phyloP scores from a whole-genome alignment of 2,113 vertebrate species.

The Xenotilapia caudafasciata region DNA sequence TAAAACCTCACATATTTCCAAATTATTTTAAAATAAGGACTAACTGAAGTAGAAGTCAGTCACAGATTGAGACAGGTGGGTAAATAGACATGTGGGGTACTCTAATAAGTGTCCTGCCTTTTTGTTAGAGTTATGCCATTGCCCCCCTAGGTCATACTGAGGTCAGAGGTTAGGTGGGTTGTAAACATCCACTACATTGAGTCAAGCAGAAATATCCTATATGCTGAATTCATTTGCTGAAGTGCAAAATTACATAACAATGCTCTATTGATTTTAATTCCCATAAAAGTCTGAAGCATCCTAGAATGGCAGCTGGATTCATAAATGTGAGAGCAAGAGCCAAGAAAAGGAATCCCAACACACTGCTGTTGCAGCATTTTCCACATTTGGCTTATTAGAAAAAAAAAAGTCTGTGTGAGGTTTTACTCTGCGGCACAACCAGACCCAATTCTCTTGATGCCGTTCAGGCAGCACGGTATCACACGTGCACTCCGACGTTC shows the following conservation, averaged over 20 bases:
- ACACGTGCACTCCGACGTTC: constrained; percentile 37
- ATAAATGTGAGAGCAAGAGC: constrained; percentile 19
- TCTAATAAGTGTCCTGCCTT: background rate
- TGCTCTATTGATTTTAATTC: constrained; percentile 12
- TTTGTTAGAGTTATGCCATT: background rate
- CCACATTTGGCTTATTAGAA: constrained; percentile 48
- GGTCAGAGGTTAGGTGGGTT: constrained; percentile 27
- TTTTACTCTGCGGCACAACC: constrained; percentile 47
- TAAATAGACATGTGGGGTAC: background rate
- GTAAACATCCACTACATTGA: constrained; percentile 30
- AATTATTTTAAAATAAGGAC: background rate
- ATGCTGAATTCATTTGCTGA: background rate
- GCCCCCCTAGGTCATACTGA: constrained; percentile 16
- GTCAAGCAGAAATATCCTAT: background rate
- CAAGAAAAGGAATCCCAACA: constrained; percentile 35
- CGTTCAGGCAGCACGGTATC: constrained; percentile 44
- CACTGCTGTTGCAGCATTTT: constrained; percentile 11
- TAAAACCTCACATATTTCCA: background rate
- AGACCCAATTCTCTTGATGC: constrained; percentile 62
- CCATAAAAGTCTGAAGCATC: constrained; percentile 14
- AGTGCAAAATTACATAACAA: background rate
- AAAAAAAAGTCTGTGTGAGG: constrained; percentile 27
- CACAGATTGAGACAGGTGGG: background rate
- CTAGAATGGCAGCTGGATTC: background rate
- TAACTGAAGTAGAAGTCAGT: background rate